Evolutionary conservation across 2,113 vertebrate genomes (phyloP).

Genomic region (Laterallus jamaicensis): DNA sequence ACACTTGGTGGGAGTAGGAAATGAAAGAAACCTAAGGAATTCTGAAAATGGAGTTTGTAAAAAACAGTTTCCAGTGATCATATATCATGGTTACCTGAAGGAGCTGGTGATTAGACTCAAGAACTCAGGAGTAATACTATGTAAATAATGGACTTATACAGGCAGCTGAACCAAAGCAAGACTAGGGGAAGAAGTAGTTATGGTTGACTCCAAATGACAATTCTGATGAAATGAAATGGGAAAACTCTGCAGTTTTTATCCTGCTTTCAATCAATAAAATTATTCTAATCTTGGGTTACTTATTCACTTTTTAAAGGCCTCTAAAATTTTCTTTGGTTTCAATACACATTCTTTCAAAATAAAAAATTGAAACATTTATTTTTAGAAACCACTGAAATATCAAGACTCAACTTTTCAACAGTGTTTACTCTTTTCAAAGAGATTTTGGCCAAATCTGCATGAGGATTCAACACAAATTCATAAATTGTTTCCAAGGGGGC

Average conservation of each 20-base stretch:
- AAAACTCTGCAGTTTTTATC: neutral
- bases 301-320: neutral
- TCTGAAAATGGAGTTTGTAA: neutral
- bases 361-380: neutral
- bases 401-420: neutral
- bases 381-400: neutral
- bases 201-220: neutral
- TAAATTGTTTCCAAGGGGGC: neutral
- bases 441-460: neutral
- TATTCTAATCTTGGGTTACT: neutral
- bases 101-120: neutral
- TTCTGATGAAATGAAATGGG: neutral
- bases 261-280: neutral
- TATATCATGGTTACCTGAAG: neutral
- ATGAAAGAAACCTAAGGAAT: neutral
- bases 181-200: neutral
- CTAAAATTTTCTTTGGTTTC: neutral
- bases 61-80: neutral
- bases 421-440: neutral
- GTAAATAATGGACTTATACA: neutral
- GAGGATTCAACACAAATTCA: neutral
- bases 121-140: neutral
- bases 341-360: conserved; percentile 6
- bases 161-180: neutral
- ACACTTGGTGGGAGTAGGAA: neutral